Conservation (phyloP, 2,888 invertebrate genomes). For the Argyresthia goedartella region DNA sequence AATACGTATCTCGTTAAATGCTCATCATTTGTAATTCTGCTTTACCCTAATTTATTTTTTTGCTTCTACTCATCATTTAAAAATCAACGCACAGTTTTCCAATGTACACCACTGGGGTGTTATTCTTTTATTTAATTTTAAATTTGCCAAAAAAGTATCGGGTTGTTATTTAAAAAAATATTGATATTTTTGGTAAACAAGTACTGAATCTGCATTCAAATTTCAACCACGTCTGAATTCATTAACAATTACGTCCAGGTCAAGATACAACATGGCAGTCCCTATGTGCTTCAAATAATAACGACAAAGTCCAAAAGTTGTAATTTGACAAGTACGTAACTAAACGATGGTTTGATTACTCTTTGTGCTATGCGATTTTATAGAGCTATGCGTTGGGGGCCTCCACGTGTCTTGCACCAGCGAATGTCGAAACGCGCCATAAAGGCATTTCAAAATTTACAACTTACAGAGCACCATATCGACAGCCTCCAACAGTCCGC, state of each 20-base stretch:
- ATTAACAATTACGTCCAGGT: too few species aligned
- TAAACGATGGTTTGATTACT: background rate
- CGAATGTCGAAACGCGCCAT: slow-evolving; percentile 65
- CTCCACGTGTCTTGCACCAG: slow-evolving; percentile 57
- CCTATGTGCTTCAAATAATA: too few species aligned
- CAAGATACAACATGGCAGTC: too few species aligned
- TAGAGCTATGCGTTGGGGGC: slow-evolving; percentile 54
- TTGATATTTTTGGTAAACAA: too few species aligned
- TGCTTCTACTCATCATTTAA: slow-evolving; percentile 6
- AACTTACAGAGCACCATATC: slow-evolving; percentile 75
- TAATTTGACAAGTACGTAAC: too few species aligned
- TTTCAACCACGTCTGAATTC: slow-evolving; percentile 31
- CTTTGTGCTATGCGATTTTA: slow-evolving; percentile 31
- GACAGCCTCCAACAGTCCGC: slow-evolving; percentile 80
- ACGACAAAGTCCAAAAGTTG: too few species aligned
- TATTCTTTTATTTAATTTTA: too few species aligned
- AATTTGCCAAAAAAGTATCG: too few species aligned
- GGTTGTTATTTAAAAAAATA: too few species aligned
- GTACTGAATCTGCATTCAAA: background rate
- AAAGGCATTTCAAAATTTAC: slow-evolving; percentile 70
- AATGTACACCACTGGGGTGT: too few species aligned
- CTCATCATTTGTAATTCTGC: slow-evolving; percentile 39
- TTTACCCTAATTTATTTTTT: slow-evolving; percentile 7
- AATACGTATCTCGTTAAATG: slow-evolving; percentile 51
- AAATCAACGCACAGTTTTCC: too few species aligned